Conservation (phyloP, 2,888 invertebrate species). For the Eumerus sabulonum region DNA sequence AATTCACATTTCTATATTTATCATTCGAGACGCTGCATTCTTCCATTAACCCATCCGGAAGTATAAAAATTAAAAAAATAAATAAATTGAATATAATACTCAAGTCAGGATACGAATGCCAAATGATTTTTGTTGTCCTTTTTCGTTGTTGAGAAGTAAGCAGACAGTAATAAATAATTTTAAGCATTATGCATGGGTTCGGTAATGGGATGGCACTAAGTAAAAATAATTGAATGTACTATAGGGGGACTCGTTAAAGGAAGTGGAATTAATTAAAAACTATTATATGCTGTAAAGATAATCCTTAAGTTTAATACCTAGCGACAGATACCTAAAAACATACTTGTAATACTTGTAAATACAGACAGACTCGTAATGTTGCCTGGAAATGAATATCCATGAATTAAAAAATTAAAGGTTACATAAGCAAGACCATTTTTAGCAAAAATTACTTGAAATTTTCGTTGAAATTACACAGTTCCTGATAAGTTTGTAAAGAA, state of each 20-base stretch:
- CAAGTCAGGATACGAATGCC: conserved; percentile 61
- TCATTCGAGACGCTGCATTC: conserved; percentile 59
- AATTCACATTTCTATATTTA: conserved; percentile 46
- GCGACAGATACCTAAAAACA: conserved; percentile 26
- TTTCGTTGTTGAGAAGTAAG: background rate
- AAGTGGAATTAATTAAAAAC: background rate
- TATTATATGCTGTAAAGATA: background rate
- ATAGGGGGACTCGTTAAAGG: conserved; percentile 30
- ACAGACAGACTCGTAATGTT: conserved; percentile 60
- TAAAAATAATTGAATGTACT: conserved; percentile 9
- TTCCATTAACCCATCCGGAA: conserved; percentile 39
- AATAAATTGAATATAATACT: conserved; percentile 17
- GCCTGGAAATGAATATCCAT: conserved; percentile 52
- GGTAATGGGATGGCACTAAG: conserved; percentile 44
- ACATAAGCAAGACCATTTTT: conserved; percentile 16
- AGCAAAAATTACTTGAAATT: background rate
- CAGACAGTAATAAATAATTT: conserved; percentile 45
- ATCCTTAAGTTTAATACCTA: background rate
- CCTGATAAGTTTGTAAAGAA: conserved; percentile 57
- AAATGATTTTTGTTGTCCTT: conserved; percentile 16
- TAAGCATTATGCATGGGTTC: conserved; percentile 47
- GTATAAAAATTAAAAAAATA: conserved; percentile 11
- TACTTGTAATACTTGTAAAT: conserved; percentile 61
- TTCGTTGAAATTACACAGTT: conserved; percentile 10
- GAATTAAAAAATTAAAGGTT: conserved; percentile 16